phyloP scores from a whole-genome alignment of 2,113 vertebrate species.

The Etheostoma cragini region DNA sequence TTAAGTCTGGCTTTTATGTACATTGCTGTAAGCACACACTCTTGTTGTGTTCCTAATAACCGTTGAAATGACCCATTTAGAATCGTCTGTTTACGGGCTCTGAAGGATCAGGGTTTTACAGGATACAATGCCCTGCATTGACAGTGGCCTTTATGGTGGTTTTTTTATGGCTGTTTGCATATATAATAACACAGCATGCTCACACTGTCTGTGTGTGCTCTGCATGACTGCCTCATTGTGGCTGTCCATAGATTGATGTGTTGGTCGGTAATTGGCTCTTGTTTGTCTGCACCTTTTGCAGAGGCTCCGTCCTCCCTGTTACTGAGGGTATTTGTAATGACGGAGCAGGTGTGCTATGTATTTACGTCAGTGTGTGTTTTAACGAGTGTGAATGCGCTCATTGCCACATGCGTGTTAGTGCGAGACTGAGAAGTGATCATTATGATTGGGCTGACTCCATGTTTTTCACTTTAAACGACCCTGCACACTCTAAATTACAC shows the following conservation, averaged over 20 bases:
- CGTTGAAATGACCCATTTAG: conserved; percentile 28
- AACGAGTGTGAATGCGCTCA: neutral
- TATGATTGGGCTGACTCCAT: conserved; percentile 59
- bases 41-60: conserved; percentile 29
- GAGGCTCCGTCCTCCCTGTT: conserved; percentile 43
- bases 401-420: conserved; percentile 12
- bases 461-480: conserved; percentile 62
- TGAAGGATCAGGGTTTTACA: conserved; percentile 27
- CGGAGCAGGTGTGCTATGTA: neutral
- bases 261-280: conserved; percentile 53
- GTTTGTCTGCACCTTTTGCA: conserved; percentile 67
- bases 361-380: neutral
- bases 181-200: conserved; percentile 61
- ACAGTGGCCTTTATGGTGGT: conserved; percentile 28
- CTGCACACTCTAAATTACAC: conserved; percentile 50
- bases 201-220: conserved; percentile 18
- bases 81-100: conserved; percentile 37
- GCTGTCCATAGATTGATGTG: conserved; percentile 54
- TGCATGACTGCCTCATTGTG: conserved; percentile 33
- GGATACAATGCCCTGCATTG: conserved; percentile 26
- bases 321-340: conserved; percentile 55
- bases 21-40: neutral
- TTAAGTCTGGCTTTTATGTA: conserved; percentile 20
- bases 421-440: conserved; percentile 47
- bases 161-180: conserved; percentile 41